Percentiles rank a stretch among this genome's conserved stretches.
Conservation (phyloP, 2,113 vertebrate genomes). For the Enhydra lutris region DNA sequence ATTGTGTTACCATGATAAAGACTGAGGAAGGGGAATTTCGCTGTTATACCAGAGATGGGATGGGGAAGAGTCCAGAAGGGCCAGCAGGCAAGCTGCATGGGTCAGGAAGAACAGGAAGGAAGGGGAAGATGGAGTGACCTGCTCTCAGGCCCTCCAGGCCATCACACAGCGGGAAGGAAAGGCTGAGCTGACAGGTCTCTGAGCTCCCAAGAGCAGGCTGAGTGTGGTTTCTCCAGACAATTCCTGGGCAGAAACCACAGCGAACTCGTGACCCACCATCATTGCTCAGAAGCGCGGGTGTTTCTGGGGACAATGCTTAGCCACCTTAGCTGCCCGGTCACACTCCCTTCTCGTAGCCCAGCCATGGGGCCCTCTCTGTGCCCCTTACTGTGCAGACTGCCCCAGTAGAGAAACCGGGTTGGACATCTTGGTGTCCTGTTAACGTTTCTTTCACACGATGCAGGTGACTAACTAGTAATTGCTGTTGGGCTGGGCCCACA, state of each 20-base stretch:
- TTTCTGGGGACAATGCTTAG: neutral
- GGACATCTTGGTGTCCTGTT: slow-evolving; percentile 4
- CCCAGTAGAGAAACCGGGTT: neutral
- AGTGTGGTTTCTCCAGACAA: neutral
- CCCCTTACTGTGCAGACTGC: neutral
- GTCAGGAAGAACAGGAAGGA: neutral
- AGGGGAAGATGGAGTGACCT: too few relatives aligned
- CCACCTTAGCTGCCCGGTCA: accelerated
- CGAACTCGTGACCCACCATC: accelerated
- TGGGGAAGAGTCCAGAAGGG: neutral
- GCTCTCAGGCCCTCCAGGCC: neutral
- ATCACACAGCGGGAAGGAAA: neutral
- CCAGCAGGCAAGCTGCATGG: accelerated
- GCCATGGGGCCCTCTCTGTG: neutral
- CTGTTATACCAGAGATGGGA: neutral
- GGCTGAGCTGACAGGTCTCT: neutral
- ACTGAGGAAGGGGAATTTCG: neutral
- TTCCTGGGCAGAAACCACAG: neutral
- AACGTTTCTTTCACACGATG: neutral
- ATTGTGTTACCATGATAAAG: neutral
- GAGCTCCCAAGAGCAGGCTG: neutral
- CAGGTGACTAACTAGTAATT: neutral
- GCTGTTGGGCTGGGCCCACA: neutral
- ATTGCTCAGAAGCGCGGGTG: accelerated
- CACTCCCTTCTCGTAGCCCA: accelerated